These are phyloP conservation scores for Jaculus jaculus DNA, from an alignment of 2,113 vertebrate genomes.

Conservation along the genomic window DNA sequence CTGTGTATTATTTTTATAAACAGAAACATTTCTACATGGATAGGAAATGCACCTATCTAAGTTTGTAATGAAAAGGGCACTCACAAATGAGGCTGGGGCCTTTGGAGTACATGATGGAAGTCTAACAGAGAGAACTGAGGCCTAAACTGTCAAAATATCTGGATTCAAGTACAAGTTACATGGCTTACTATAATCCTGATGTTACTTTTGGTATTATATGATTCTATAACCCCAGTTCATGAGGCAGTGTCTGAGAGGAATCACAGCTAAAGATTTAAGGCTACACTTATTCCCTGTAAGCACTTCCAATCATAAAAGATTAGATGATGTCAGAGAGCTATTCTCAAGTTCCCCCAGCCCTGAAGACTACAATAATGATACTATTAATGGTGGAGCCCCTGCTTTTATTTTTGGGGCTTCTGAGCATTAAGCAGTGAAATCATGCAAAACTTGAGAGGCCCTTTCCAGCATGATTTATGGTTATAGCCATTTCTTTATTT, in stretches of 20 bases:
- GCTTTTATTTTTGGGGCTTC: constrained; percentile 61
- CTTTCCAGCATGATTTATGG: constrained; percentile 54
- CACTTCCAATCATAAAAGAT: constrained; percentile 27
- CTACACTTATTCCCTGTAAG: constrained; percentile 51
- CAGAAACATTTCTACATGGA: not conserved
- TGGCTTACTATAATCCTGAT: constrained; percentile 2
- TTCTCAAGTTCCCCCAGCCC: constrained; percentile 33
- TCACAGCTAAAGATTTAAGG: constrained; percentile 49
- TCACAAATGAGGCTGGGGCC: not conserved
- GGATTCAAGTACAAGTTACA: constrained; percentile 24
- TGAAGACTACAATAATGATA: not conserved
- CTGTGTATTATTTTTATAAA: not conserved
- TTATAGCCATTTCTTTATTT: constrained; percentile 72
- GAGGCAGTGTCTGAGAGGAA: constrained; percentile 36
- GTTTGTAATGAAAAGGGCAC: not conserved
- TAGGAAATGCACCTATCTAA: not conserved
- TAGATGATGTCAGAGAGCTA: constrained; percentile 45
- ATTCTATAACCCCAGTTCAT: not conserved
- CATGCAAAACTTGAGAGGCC: constrained; percentile 59
- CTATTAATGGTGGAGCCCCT: constrained; percentile 45
- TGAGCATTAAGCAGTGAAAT: constrained; percentile 52
- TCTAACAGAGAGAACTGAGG: not conserved
- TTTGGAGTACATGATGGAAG: not conserved
- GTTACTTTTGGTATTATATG: not conserved
- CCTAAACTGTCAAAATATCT: not conserved